Evolutionary conservation across 2,888 invertebrate genomes (phyloP).

Genomic region (Lasioglossum pauxillum): DNA sequence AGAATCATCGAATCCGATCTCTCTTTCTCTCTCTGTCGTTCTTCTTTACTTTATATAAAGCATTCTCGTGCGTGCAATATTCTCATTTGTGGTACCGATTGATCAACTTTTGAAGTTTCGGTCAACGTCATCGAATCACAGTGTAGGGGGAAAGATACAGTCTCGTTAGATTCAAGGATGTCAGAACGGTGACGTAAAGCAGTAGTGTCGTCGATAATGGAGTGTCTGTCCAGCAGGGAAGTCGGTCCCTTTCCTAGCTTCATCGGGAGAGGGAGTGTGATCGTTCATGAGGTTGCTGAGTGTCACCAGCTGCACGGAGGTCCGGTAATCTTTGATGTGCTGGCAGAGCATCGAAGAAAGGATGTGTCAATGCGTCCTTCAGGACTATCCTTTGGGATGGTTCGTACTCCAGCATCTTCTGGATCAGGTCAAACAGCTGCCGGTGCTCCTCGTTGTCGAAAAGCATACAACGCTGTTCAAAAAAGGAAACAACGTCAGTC

Average conservation of each 20-base stretch:
- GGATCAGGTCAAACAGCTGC: constrained; percentile 96
- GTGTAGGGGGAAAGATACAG: constrained; percentile 46
- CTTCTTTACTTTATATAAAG: not conserved
- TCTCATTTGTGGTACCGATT: not conserved
- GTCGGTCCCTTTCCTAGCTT: constrained; percentile 85
- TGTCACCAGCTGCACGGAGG: constrained; percentile 85
- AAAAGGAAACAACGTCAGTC: not conserved
- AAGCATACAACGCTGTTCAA: constrained; percentile 93
- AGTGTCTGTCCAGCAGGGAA: constrained; percentile 77
- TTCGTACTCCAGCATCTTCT: constrained; percentile 98
- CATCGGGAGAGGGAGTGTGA: constrained; percentile 91
- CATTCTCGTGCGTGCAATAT: not conserved
- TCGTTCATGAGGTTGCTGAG: constrained; percentile 87
- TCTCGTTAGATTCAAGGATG: constrained; percentile 49
- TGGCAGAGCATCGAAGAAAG: constrained; percentile 96
- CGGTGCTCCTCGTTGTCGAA: constrained; percentile 95
- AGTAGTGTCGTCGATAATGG: constrained; percentile 62
- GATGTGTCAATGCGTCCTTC: constrained; percentile 94
- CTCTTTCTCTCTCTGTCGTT: not conserved
- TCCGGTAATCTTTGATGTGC: constrained; percentile 90
- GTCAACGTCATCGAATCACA: constrained; percentile 68
- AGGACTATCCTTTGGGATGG: constrained; percentile 95
- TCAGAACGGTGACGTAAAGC: constrained; percentile 55
- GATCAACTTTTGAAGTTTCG: constrained; percentile 6
- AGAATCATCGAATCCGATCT: constrained; percentile 20